Base-by-base conservation (phyloP, 2,113 vertebrate species). In the Odontesthes bonariensis region DNA sequence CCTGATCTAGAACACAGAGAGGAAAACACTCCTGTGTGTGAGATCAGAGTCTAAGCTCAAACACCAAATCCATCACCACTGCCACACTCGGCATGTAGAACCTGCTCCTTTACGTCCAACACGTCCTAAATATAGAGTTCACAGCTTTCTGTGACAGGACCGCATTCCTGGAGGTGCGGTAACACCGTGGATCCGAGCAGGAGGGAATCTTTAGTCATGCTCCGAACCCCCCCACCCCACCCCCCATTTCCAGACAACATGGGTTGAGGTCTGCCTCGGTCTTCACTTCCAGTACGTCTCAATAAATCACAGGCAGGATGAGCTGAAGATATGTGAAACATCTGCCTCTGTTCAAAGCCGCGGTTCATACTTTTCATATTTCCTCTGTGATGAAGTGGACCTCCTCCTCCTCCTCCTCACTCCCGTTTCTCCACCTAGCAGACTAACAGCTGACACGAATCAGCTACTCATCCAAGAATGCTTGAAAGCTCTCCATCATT, bases 141-240 rank as follows among this genome's bases (percentile, higher is more conserved):
- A 69, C 47, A 69, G 51, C 52, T 62, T 51, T 70, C 46, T 65
- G 54, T 84, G 56, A 55, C 22, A 53, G 44, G 53, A 56, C 52
- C 40, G n/a, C 72, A 73, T 78, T 83, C 84, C 78, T 77, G 55
- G 46, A 69, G 65, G 73, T 69, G 71, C 17, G 7, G 69, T 80
- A 77, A 79, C 51, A 23, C 56, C 11, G 6, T 23, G 56, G 57
- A 23, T 75, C 78, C 69, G 35, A 22, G 69, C 74, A 66, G 62
- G 79, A 80, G 63, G 69, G 75, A 81, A 62, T 33, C 35, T 86
- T 89, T 77, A 85, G 79, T 89, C 77, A 58, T 55, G 68, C 51
- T 49, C 53, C 31, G 49, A 5, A 11, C 27, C 33, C 68, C 20
- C 23, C 14, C 38, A 14, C 22, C 20, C 8, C 1, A 14, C 38